phyloP scores from a whole-genome alignment of 2,113 vertebrate genomes.

The Genyomyrus donnyi region DNA sequence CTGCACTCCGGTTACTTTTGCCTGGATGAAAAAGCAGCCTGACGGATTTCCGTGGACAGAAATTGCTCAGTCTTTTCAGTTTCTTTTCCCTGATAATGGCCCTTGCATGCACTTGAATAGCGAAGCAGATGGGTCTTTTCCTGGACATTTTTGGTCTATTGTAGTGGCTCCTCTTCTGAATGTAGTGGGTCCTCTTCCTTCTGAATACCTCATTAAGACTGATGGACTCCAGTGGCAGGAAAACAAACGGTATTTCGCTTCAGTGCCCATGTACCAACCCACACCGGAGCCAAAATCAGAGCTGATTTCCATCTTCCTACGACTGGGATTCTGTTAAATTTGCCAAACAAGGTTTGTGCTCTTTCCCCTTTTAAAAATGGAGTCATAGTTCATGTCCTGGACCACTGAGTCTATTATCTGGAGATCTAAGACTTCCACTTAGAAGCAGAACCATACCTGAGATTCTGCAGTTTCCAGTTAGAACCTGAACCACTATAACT shows the following conservation, averaged over 20 bases:
- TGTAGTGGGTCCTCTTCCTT: neutral
- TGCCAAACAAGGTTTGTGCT: neutral
- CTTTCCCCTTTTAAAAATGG: neutral
- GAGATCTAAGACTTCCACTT: neutral
- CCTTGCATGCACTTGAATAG: neutral
- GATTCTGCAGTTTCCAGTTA: neutral
- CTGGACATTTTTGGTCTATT: neutral
- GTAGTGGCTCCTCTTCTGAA: neutral
- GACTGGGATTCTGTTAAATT: neutral
- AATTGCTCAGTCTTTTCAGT: conserved; percentile 13
- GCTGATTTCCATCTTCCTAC: neutral
- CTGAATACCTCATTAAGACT: neutral
- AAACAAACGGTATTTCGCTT: neutral
- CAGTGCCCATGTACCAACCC: neutral
- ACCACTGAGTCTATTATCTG: neutral
- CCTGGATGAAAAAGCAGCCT: neutral
- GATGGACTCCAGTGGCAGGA: neutral
- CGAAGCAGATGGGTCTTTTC: neutral
- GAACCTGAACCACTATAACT: neutral
- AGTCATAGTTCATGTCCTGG: neutral
- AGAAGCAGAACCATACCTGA: neutral
- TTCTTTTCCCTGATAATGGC: neutral
- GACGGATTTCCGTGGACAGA: conserved; percentile 22
- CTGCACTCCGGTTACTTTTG: neutral
- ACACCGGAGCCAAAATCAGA: neutral